phyloP scores from a whole-genome alignment of 2,113 vertebrate species.

The Xenus cinereus region DNA sequence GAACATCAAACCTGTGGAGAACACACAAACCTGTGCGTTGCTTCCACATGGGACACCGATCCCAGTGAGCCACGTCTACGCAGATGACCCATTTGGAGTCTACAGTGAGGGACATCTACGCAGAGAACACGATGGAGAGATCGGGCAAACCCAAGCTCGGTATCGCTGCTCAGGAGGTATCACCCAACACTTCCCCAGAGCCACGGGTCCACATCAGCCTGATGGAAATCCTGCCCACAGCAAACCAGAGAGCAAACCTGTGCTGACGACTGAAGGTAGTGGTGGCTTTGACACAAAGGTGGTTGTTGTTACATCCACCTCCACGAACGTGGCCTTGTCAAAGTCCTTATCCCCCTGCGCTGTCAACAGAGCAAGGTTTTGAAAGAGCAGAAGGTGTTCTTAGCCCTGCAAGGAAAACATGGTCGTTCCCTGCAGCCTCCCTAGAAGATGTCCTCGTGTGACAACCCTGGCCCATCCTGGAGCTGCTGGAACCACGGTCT shows the following conservation, averaged over 20 bases:
- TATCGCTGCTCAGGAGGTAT: not conserved
- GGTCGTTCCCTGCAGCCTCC: not conserved
- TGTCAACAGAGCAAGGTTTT: not conserved
- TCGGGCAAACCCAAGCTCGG: rapidly evolving
- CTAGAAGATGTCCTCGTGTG: not conserved
- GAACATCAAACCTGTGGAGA: not conserved
- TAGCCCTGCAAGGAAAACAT: not conserved
- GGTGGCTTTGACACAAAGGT: not conserved
- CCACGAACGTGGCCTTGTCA: not conserved
- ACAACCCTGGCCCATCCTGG: not conserved
- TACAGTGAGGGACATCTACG: rapidly evolving
- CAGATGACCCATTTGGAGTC: too few species aligned
- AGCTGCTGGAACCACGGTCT: rapidly evolving
- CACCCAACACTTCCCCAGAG: not conserved
- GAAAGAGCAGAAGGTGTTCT: not conserved
- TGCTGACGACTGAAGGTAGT: rapidly evolving
- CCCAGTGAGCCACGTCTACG: not conserved
- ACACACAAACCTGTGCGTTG: too few species aligned
- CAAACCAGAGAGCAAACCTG: not conserved
- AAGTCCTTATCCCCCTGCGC: not conserved
- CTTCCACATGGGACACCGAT: rapidly evolving
- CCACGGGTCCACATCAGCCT: too few species aligned
- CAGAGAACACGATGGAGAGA: rapidly evolving
- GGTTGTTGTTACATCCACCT: not conserved
- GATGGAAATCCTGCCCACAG: not conserved